Conservation (phyloP, 2,113 vertebrate species). For the Callopanchax toddi region DNA sequence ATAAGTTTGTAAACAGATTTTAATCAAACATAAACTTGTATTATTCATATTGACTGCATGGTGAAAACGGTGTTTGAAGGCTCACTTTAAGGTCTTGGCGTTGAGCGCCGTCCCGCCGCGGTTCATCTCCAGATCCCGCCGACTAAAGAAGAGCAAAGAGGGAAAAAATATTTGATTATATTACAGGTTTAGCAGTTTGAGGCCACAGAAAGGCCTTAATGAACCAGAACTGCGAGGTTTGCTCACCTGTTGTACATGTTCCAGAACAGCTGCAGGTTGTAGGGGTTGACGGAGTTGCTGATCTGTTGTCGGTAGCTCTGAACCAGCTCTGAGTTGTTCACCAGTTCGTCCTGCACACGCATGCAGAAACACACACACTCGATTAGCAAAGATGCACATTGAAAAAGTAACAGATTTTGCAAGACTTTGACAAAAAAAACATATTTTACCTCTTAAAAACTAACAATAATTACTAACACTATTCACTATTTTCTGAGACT, state of each 20-base stretch:
- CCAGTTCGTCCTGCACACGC: slow-evolving; percentile 89
- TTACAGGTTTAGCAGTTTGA: no score
- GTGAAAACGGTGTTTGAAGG: slow-evolving; percentile 1
- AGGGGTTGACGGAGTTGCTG: slow-evolving; percentile 90
- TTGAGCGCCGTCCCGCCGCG: slow-evolving; percentile 90
- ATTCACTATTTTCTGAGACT: not conserved
- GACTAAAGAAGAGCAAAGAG: slow-evolving; percentile 73
- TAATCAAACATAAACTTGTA: no score
- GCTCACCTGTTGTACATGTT: slow-evolving; percentile 96
- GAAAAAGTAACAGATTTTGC: no score
- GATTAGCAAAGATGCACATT: no score
- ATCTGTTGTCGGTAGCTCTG: slow-evolving; percentile 98
- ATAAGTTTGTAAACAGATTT: no score
- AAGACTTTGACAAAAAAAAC: no score
- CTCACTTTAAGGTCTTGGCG: slow-evolving; percentile 92
- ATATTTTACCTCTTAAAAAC: no score
- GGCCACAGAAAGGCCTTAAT: no score
- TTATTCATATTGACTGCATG: not conserved
- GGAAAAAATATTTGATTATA: not conserved
- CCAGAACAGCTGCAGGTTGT: slow-evolving; percentile 99
- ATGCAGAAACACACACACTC: not conserved
- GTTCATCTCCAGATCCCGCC: slow-evolving; percentile 95
- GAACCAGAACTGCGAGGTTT: not conserved
- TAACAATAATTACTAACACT: no score
- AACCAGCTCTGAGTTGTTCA: slow-evolving; percentile 94